Percentiles rank a stretch among this genome's conserved stretches.
These are phyloP conservation scores for Periophthalmodon schlosseri DNA, from an alignment of 2,113 vertebrate genomes.

Conservation along the genomic window DNA sequence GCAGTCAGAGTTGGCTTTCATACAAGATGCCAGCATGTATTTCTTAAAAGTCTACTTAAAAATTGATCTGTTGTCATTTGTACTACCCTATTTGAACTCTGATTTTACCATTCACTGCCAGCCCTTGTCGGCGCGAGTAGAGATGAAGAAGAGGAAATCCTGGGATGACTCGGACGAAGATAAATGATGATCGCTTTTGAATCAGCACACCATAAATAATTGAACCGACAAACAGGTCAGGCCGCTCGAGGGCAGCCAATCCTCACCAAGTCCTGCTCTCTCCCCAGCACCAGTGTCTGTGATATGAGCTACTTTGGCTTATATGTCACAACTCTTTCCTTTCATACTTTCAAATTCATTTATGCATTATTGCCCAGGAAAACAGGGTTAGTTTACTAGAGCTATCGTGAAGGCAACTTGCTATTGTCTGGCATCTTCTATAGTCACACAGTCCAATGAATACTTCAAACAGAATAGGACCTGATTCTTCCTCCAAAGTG, in stretches of 20 bases:
- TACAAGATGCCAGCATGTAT: background rate
- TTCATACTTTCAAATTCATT: constrained; percentile 17
- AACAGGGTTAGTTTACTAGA: constrained; percentile 30
- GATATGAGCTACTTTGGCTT: constrained; percentile 18
- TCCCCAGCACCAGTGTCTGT: constrained; percentile 19
- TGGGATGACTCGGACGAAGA: constrained; percentile 42
- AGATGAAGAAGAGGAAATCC: constrained; percentile 33
- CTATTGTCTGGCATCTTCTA: constrained; percentile 40
- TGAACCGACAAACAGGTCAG: constrained; percentile 57
- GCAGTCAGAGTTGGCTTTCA: too few relatives aligned
- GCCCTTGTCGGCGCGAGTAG: constrained; percentile 16
- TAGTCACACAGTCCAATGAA: constrained; percentile 51
- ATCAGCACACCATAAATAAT: constrained; percentile 62
- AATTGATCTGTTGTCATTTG: background rate
- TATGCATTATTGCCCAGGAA: constrained; percentile 22
- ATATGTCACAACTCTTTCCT: constrained; percentile 15
- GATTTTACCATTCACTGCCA: constrained; percentile 8
- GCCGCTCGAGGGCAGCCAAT: constrained; percentile 38
- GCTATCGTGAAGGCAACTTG: constrained; percentile 30
- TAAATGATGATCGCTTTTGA: constrained; percentile 53
- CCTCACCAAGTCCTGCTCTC: constrained; percentile 43
- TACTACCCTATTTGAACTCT: background rate
- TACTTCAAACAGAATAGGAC: constrained; percentile 19
- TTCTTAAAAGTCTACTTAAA: background rate
- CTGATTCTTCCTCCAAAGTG: constrained; percentile 31